Conservation (phyloP, 2,797 vertebrate species). For the Anguilla marmorata region DNA sequence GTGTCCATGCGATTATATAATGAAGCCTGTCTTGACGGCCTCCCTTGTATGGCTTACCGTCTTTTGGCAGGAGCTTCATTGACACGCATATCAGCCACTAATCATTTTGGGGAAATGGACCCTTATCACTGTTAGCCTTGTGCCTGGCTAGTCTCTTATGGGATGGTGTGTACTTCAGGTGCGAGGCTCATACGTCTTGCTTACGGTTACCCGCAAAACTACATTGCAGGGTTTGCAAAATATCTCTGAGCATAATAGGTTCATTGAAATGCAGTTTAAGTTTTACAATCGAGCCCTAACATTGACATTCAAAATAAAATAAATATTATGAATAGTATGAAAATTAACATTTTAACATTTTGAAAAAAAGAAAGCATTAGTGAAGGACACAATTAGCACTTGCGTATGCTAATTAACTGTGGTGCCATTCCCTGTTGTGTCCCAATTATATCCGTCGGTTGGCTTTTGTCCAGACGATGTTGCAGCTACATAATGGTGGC, state of each 20-base stretch:
- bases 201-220: neutral
- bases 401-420: neutral
- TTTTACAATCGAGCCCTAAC: neutral
- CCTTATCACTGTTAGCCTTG: neutral
- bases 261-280: neutral
- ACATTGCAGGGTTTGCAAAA: neutral
- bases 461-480: neutral
- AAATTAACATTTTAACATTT: neutral
- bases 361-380: neutral
- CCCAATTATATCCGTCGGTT: neutral
- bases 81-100: neutral
- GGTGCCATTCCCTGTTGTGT: neutral
- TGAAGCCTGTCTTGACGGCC: too few species aligned
- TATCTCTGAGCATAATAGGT: neutral
- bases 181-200: neutral
- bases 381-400: neutral
- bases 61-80: neutral
- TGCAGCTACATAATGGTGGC: neutral
- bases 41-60: neutral
- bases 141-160: too few species aligned
- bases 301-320: neutral
- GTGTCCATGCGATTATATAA: too few species aligned
- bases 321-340: neutral
- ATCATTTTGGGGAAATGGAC: neutral
- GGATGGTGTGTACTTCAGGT: neutral